phyloP scores from a whole-genome alignment of 2,113 vertebrate species.

The Hiodon alosoides region DNA sequence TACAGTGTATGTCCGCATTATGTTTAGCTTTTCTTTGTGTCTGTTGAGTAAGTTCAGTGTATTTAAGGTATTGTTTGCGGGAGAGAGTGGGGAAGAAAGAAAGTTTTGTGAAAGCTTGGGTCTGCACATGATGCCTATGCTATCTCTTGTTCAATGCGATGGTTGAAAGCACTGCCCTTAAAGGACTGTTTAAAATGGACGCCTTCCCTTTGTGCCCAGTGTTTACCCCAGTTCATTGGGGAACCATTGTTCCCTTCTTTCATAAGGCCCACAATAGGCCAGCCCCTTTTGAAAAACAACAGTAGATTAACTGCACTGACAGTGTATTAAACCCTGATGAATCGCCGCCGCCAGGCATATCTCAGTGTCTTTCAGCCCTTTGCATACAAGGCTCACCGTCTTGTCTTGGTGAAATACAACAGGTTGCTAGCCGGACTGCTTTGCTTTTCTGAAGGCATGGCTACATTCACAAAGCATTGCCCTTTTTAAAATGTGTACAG shows the following conservation, averaged over 20 bases:
- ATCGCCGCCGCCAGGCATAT: conserved; percentile 39
- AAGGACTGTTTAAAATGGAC: conserved; percentile 48
- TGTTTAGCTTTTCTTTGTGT: conserved; percentile 14
- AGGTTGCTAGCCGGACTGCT: conserved; percentile 31
- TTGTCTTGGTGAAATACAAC: conserved; percentile 36
- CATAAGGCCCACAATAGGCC: conserved; percentile 42
- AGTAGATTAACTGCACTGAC: conserved; percentile 53
- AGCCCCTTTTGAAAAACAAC: conserved; percentile 49
- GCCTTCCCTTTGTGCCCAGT: conserved; percentile 43
- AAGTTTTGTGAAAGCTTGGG: conserved; percentile 3
- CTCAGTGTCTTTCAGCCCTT: conserved; percentile 42
- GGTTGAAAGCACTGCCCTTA: conserved; percentile 43
- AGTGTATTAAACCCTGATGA: conserved; percentile 52
- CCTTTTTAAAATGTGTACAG: background rate
- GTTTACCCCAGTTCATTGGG: conserved; percentile 40
- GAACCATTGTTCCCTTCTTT: conserved; percentile 43
- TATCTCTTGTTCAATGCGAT: conserved; percentile 42
- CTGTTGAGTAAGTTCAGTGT: background rate
- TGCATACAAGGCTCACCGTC: conserved; percentile 38
- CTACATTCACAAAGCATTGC: background rate
- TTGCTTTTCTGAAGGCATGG: conserved; percentile 5
- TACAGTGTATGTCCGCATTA: no score
- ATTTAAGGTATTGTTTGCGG: background rate
- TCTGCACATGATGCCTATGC: conserved; percentile 15
- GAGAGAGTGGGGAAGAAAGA: background rate